Percentiles rank a stretch among this genome's conserved stretches.
These are phyloP conservation scores for Oryzias dopingdopingensis DNA, from an alignment of 2,797 vertebrate genomes.

Conservation along the genomic window DNA sequence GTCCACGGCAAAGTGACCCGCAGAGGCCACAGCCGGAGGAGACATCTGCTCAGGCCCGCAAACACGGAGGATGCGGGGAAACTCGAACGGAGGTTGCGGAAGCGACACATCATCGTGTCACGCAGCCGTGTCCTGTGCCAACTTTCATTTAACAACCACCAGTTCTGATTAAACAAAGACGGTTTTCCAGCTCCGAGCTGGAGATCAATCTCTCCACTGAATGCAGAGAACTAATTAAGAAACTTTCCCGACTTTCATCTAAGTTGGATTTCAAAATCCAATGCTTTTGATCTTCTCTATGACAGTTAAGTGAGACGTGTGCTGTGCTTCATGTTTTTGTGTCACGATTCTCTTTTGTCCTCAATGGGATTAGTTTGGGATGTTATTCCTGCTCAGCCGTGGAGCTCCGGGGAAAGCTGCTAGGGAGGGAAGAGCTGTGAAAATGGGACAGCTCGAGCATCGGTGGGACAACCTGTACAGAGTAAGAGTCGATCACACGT, in stretches of 20 bases:
- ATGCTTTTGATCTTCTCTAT: slow-evolving; percentile 33
- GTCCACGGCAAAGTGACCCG: slow-evolving; percentile 71
- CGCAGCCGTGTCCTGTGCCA: slow-evolving; percentile 47
- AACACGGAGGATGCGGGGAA: slow-evolving; percentile 42
- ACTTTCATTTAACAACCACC: slow-evolving; percentile 32
- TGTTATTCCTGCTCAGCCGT: slow-evolving; percentile 34
- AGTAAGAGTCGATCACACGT: slow-evolving; percentile 40
- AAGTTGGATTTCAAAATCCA: slow-evolving; percentile 21
- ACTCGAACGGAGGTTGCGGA: slow-evolving; percentile 44
- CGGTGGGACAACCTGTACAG: slow-evolving; percentile 71
- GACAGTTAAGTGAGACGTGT: slow-evolving; percentile 33
- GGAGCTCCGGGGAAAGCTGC: slow-evolving; percentile 27
- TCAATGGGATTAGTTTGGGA: slow-evolving; percentile 42
- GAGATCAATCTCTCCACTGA: slow-evolving; percentile 21
- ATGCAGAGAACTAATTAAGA: slow-evolving; percentile 20
- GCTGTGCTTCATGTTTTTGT: slow-evolving; percentile 36
- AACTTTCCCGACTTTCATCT: slow-evolving; percentile 27
- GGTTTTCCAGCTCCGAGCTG: slow-evolving; percentile 21
- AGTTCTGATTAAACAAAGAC: slow-evolving; percentile 3
- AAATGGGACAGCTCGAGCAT: slow-evolving; percentile 50
- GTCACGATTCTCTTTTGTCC: slow-evolving; percentile 35
- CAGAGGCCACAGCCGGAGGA: slow-evolving; percentile 10
- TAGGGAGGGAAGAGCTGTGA: slow-evolving; percentile 28
- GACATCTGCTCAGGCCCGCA: slow-evolving; percentile 55
- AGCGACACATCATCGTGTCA: slow-evolving; percentile 49